Evolutionary conservation across 2,888 invertebrate genomes (phyloP).

Genomic region (Cantharis rufa): DNA sequence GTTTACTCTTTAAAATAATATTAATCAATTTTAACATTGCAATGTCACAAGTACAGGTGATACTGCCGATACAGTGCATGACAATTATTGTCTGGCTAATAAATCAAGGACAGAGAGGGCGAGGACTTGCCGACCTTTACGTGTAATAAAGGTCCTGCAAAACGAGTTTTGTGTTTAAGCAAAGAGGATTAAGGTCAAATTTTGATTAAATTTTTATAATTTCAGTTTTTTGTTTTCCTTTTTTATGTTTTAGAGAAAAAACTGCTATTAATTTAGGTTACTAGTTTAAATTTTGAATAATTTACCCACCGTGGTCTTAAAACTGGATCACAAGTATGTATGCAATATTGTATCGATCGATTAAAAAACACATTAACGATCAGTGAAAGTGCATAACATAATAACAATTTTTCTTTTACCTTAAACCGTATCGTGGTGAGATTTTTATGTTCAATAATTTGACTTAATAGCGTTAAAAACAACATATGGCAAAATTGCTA

Average conservation of each 20-base stretch:
- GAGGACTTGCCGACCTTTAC: constrained; percentile 7
- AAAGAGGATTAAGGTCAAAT: neutral
- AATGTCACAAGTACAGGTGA: neutral
- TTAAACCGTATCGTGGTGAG: neutral
- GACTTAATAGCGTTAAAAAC: neutral
- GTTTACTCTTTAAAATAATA: neutral
- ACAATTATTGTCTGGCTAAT: neutral
- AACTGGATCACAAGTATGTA: neutral
- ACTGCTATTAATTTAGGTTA: neutral
- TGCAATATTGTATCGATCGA: neutral
- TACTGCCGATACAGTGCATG: neutral
- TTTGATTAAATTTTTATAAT: neutral
- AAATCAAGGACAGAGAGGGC: constrained; percentile 5
- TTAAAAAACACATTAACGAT: neutral
- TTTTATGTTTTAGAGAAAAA: neutral
- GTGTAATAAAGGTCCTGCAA: neutral
- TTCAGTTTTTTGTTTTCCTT: neutral
- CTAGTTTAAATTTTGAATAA: neutral
- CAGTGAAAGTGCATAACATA: neutral
- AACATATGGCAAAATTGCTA: neutral
- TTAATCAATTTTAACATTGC: constrained; percentile 4
- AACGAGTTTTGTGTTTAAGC: neutral
- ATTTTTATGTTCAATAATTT: neutral
- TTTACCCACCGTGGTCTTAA: neutral
- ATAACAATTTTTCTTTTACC: neutral